Percentiles rank a stretch among this genome's conserved stretches.
These are phyloP conservation scores for Pandemis corylana DNA, from an alignment of 2,888 invertebrate species.

Conservation along the genomic window DNA sequence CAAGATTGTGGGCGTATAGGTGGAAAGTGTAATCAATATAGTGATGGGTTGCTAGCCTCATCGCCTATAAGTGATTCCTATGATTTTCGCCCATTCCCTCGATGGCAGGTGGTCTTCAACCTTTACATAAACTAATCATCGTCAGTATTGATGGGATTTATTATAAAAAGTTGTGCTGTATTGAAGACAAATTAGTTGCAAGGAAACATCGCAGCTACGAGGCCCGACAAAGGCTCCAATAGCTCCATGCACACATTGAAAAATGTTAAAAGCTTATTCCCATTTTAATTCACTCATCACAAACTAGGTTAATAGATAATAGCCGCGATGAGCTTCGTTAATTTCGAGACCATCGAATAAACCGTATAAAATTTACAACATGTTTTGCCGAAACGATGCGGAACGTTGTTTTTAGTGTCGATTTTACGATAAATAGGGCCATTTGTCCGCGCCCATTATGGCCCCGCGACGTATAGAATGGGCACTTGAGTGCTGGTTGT, in stretches of 20 bases:
- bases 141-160: too few species aligned
- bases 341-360: slow-evolving; percentile 49
- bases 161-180: too few species aligned
- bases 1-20: too few species aligned
- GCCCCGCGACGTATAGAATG: slow-evolving; percentile 70
- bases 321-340: slow-evolving; percentile 25
- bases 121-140: too few species aligned
- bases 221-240: neutral
- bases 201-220: too few species aligned
- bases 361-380: slow-evolving; percentile 65
- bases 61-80: too few species aligned
- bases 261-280: neutral
- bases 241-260: neutral
- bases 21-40: too few species aligned
- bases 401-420: slow-evolving; percentile 75
- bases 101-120: too few species aligned
- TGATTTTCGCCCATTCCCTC: too few species aligned
- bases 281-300: slow-evolving; percentile 8
- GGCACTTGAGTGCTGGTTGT: slow-evolving; percentile 66
- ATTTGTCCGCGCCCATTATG: slow-evolving; percentile 74
- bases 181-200: too few species aligned
- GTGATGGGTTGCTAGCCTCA: too few species aligned
- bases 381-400: slow-evolving; percentile 71
- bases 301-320: slow-evolving; percentile 35
- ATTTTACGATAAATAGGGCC: slow-evolving; percentile 79